A percentile compares a stretch with the other conserved stretches of the same genome.
Conservation (phyloP, 2,113 vertebrate species). For the Monopterus albus region DNA sequence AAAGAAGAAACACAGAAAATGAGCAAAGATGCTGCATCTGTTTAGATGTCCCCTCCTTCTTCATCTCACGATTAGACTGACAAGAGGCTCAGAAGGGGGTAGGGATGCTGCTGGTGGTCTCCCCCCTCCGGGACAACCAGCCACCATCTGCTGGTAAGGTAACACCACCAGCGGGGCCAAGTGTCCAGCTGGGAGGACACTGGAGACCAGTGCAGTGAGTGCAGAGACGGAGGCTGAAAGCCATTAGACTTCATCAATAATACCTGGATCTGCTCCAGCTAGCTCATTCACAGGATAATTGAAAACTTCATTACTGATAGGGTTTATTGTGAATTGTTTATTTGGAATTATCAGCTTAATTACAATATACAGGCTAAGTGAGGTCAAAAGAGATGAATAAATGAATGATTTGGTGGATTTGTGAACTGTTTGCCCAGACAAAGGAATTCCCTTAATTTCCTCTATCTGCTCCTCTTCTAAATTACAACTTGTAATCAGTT, state of each 20-base stretch:
- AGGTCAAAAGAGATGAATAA: not conserved
- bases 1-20: not conserved
- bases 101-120: slow-evolving; percentile 32
- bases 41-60: not conserved
- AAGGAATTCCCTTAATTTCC: slow-evolving; percentile 5
- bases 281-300: slow-evolving; percentile 2
- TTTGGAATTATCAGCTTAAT: slow-evolving; percentile 1
- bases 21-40: not conserved
- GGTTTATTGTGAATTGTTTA: slow-evolving; percentile 8
- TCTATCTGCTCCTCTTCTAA: not conserved
- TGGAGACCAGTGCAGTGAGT: slow-evolving; percentile 33
- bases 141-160: slow-evolving; percentile 83
- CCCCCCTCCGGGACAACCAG: slow-evolving; percentile 17
- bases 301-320: not conserved
- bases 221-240: slow-evolving; percentile 29
- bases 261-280: slow-evolving; percentile 1
- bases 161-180: slow-evolving; percentile 61
- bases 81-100: slow-evolving; percentile 26
- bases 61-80: not conserved
- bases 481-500: not conserved
- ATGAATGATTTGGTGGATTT: not conserved
- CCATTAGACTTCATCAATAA: slow-evolving; percentile 63
- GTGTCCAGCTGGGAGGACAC: slow-evolving; percentile 48
- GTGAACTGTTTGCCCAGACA: not conserved
- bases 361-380: not conserved